Evolutionary conservation across 2,113 vertebrate species (phyloP), one percentile per base, ranked within the genome.

Genomic region (Clarias macrocephalus): DNA sequence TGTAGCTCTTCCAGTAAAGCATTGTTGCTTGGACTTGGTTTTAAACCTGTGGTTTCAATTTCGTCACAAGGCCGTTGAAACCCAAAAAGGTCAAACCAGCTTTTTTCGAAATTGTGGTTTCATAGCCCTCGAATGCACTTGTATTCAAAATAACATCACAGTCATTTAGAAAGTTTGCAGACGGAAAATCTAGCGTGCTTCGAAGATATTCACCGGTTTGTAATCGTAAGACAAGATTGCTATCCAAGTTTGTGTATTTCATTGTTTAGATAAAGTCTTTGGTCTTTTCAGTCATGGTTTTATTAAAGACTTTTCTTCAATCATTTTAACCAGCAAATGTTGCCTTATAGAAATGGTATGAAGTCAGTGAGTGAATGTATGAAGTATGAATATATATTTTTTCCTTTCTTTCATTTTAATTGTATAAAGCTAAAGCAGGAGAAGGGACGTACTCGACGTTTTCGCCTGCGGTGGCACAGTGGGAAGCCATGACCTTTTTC

Each of bases 401-500:
- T 48, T 48, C 48, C 48, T 48, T 23, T 83, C n/a, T 85, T 66
- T 79, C 33, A 18, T 68, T n/a, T 30, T 30, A 0, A 68, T 8
- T 30, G 15, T 77, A 89, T 90, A 48, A 89, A 97, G 96, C 95
- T 79, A 97, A 95, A 92, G 93, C 94, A 19, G 93, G 93, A 2
- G 96, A 96, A 93, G 95, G 96, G 54, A 90, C 96, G 88, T 98
- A 97, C 91, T 96, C 96, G 88, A 93, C 97, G 82, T 95, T 97
- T 88, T 99, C 97, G 7, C 96, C 96, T 2, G 96, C 97, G 30
- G 97, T 95, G 86, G 94, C 97, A 77, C 97, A 99, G 87, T 99
- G 98, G 98, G 98, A 99, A 28, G 98, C 98, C 62, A 96, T 98
- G 96, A 98, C 97, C 0, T 96, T 97, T 92, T 99, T 99, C 93